Evolutionary conservation across 2,797 vertebrate genomes (phyloP).

Genomic region (Emydoidea blandingii): DNA sequence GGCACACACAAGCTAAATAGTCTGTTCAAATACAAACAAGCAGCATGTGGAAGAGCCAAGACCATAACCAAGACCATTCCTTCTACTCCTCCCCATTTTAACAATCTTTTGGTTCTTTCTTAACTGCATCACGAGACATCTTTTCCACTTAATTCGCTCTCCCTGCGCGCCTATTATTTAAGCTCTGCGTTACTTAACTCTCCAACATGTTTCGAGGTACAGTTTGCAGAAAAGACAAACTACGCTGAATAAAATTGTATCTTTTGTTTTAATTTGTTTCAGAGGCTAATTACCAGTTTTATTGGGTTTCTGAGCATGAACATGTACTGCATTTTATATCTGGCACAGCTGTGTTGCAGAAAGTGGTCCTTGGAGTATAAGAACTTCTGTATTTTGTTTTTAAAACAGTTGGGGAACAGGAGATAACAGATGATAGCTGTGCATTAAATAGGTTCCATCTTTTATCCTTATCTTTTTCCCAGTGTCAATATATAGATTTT

Average conservation of each 20-base stretch:
- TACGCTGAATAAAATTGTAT: conserved; percentile 20
- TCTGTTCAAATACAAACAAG: neutral
- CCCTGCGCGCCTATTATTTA: neutral
- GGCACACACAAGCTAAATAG: neutral
- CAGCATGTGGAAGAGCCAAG: accelerated
- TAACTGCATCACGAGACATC: neutral
- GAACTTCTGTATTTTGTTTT: neutral
- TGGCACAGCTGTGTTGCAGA: conserved; percentile 19
- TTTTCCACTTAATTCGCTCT: conserved; percentile 12
- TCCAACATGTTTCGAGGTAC: neutral
- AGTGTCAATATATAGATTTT: neutral
- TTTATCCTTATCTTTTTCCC: neutral
- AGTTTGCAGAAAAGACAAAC: conserved; percentile 14
- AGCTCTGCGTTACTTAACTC: conserved; percentile 46
- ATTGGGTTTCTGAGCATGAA: conserved; percentile 29
- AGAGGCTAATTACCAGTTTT: conserved; percentile 52
- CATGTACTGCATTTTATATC: neutral
- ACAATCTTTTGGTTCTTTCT: accelerated
- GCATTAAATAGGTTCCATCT: neutral
- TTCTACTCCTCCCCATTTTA: neutral
- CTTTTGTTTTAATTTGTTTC: conserved; percentile 54
- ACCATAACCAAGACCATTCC: accelerated
- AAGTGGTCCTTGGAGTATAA: conserved; percentile 23
- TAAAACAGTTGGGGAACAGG: neutral
- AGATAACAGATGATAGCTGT: neutral